A percentile compares a stretch with the other conserved stretches of the same genome.
Conservation (phyloP, 2,797 vertebrate genomes). For the Lutjanus argentimaculatus region DNA sequence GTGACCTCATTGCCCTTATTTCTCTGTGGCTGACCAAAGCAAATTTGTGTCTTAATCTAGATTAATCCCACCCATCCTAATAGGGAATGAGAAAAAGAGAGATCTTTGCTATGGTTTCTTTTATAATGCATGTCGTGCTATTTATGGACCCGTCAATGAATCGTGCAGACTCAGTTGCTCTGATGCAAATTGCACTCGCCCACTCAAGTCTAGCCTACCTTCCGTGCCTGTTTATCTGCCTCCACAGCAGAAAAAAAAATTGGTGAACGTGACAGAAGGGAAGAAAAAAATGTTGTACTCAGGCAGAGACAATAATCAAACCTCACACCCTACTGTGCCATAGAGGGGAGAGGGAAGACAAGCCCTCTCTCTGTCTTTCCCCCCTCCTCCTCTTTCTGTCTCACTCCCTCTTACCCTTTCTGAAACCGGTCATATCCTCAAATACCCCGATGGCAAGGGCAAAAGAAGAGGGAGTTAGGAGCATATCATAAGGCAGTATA, state of each 20-base stretch:
- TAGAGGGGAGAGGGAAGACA: conserved; percentile 32
- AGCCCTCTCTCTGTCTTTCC: conserved; percentile 7
- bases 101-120: conserved; percentile 61
- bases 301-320: conserved; percentile 69
- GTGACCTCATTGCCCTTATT: conserved; percentile 60
- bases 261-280: conserved; percentile 62
- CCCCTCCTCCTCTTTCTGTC: conserved; percentile 22
- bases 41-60: conserved; percentile 33
- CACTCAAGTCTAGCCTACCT: conserved; percentile 73
- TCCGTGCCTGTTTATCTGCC: conserved; percentile 70
- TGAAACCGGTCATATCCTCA: conserved; percentile 44
- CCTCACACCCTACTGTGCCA: conserved; percentile 40
- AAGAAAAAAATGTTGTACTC: conserved; percentile 49
- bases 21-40: conserved; percentile 40
- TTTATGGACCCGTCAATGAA: conserved; percentile 76
- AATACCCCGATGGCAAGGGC: conserved; percentile 43
- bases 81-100: conserved; percentile 14
- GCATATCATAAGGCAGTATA: neutral
- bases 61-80: conserved; percentile 20
- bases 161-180: conserved; percentile 71
- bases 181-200: conserved; percentile 76
- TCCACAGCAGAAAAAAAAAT: conserved; percentile 60
- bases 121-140: conserved; percentile 64
- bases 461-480: conserved; percentile 9
- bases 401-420: conserved; percentile 27